These are phyloP conservation scores for Osmerus eperlanus DNA, from an alignment of 2,113 vertebrate species.

Conservation along the genomic window DNA sequence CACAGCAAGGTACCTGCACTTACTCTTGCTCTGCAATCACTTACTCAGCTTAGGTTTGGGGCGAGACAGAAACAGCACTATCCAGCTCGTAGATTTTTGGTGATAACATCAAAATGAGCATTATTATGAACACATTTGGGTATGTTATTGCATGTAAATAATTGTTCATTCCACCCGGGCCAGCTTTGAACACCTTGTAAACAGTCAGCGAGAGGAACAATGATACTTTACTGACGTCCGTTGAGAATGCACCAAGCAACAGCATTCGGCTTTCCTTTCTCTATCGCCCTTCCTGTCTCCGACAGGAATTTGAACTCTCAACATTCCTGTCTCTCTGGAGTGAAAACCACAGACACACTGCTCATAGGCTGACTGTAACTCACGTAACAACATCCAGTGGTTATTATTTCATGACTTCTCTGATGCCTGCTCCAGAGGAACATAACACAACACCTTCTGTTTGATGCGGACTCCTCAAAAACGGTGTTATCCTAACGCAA, in stretches of 20 bases:
- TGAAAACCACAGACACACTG: neutral
- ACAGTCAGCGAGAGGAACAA: no score
- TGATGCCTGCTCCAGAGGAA: slow-evolving; percentile 19
- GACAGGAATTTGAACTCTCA: no score
- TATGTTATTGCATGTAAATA: no score
- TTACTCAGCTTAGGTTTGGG: neutral
- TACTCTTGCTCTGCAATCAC: neutral
- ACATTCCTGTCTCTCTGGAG: neutral
- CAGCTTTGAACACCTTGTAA: no score
- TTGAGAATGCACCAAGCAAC: no score
- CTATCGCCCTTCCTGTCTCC: no score
- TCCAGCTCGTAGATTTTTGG: neutral
- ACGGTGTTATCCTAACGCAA: slow-evolving; percentile 9
- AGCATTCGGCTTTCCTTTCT: no score
- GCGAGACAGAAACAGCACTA: neutral
- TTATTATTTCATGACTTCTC: neutral
- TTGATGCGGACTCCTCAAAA: slow-evolving; percentile 12
- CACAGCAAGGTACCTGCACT: slow-evolving; percentile 8
- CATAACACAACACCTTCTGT: slow-evolving; percentile 20
- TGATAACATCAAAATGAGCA: no score
- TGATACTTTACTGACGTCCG: no score
- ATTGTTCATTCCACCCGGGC: no score
- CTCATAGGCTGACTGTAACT: neutral
- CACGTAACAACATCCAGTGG: neutral
- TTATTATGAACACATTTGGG: no score